Evolutionary conservation across 1,140 invertebrate species (phyloP).

Genomic region (Scaptomyza hsui): DNA sequence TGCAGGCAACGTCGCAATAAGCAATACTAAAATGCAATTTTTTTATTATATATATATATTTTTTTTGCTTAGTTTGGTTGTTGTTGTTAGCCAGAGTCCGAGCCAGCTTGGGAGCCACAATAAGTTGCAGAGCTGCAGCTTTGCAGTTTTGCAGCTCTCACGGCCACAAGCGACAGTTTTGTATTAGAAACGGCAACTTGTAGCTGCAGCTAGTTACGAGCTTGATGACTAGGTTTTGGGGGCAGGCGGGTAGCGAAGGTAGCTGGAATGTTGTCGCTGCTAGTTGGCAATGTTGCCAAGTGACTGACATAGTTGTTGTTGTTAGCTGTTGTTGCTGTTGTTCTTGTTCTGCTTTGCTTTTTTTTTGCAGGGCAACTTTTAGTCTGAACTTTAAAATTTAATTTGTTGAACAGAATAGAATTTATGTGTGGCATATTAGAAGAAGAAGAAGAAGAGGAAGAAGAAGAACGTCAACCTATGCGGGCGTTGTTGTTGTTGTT

Average conservation of each 20-base stretch:
- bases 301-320: slow-evolving; percentile 77
- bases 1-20: slow-evolving; percentile 63
- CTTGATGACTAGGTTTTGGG: slow-evolving; percentile 24
- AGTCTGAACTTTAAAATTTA: slow-evolving; percentile 69
- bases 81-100: slow-evolving; percentile 25
- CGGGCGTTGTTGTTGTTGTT: slow-evolving; percentile 61
- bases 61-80: slow-evolving; percentile 30
- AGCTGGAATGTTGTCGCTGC: slow-evolving; percentile 79
- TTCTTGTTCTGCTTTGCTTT: slow-evolving; percentile 25
- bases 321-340: slow-evolving; percentile 37
- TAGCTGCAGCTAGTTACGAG: slow-evolving; percentile 74
- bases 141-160: slow-evolving; percentile 63
- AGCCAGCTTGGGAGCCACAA: slow-evolving; percentile 8
- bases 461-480: slow-evolving; percentile 34
- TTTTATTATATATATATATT: slow-evolving; percentile 49
- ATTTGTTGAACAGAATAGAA: slow-evolving; percentile 61
- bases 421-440: slow-evolving; percentile 70
- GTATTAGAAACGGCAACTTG: slow-evolving; percentile 80
- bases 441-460: slow-evolving; percentile 40
- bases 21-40: slow-evolving; percentile 70
- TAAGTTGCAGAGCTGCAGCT: slow-evolving; percentile 31
- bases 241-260: slow-evolving; percentile 34
- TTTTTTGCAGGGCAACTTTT: slow-evolving; percentile 54
- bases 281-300: slow-evolving; percentile 77
- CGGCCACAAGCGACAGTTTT: slow-evolving; percentile 79